Base-by-base conservation (phyloP, 2,797 vertebrate genomes). In the Forpus xanthops region DNA sequence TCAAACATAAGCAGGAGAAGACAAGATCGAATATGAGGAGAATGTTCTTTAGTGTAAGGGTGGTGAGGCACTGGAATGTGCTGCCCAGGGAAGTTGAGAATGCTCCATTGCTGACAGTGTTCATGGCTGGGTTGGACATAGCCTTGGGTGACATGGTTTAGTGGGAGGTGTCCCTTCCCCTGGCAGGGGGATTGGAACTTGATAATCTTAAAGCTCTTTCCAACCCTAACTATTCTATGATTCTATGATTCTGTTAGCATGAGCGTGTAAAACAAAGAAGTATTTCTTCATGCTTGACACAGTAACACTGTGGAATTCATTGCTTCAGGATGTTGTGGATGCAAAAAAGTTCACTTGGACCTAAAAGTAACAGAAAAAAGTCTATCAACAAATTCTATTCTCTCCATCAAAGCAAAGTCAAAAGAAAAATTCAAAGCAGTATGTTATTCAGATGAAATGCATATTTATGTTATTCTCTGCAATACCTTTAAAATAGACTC, bases 21-120 rank as follows among this genome's bases (percentile, higher is more conserved):
- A 19, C 19, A 19, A 44, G 19, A 10, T 44, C 9, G 42, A 3
- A 44, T 44, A 44, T 3, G 3, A 44, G 19, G 44, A 44, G 5
- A 2, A 20, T 5, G 9, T 45, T 45, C 44, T 45, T 3, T 45
- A 21, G 3, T 21, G 44, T 45, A 4, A 21, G 20, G 44, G 44
- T 45, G 2, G 44, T 45, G 44, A 45, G 20, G 11, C 44, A 45
- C 20, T 45, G 20, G 44, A 45, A 12, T 21, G 20, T 11, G 44
- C 21, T 45, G 3, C 44, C 0, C 44, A 45, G 44, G 20, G 20
- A 3, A 45, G 44, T 12, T 45, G 44, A 23, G 45, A 45, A 45
- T 23, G 21, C 21, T 45, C 2, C 21, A 45, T 45, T 12, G 0
- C 21, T 12, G 45, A 0, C 12, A 12, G 45, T 23, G 21, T 13